These are phyloP conservation scores for Dendrolimus kikuchii DNA, from an alignment of 1,140 invertebrate species.

Conservation along the genomic window DNA sequence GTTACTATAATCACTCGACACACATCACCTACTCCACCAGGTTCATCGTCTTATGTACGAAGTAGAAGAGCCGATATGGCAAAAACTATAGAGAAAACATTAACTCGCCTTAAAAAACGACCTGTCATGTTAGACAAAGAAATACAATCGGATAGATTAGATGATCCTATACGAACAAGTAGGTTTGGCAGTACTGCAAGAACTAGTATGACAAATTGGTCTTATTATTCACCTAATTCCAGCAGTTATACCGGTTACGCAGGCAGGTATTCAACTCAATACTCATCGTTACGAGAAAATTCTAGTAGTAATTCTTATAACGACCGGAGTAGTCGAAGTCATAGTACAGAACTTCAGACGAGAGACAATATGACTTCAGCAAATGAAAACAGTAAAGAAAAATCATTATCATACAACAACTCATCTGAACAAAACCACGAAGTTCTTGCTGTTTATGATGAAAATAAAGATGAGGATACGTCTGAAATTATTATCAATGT, in stretches of 20 bases:
- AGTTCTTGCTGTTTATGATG: slow-evolving; percentile 24
- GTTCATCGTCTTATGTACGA: slow-evolving; percentile 76
- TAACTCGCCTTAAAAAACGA: slow-evolving; percentile 72
- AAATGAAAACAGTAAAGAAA: slow-evolving; percentile 28
- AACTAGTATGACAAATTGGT: slow-evolving; percentile 75
- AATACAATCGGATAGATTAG: slow-evolving; percentile 78
- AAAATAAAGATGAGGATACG: slow-evolving; percentile 39
- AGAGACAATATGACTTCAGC: slow-evolving; percentile 31
- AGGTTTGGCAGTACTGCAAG: slow-evolving; percentile 74
- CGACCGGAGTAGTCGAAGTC: slow-evolving; percentile 50
- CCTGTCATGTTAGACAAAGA: slow-evolving; percentile 76
- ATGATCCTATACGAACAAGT: slow-evolving; percentile 76
- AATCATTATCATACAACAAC: slow-evolving; percentile 15
- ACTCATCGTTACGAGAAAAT: slow-evolving; percentile 45
- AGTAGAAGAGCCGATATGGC: slow-evolving; percentile 80
- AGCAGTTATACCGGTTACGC: slow-evolving; percentile 64
- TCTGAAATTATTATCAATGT: slow-evolving; percentile 60
- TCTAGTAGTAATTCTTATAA: slow-evolving; percentile 27
- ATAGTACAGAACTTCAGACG: slow-evolving; percentile 43
- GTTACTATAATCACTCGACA: slow-evolving; percentile 79
- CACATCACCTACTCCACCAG: slow-evolving; percentile 83
- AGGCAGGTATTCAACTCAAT: slow-evolving; percentile 63
- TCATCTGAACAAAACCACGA: slow-evolving; percentile 25
- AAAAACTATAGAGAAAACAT: slow-evolving; percentile 79
- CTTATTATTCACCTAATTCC: slow-evolving; percentile 76